Evolutionary conservation across 2,113 vertebrate genomes (phyloP), one percentile per base, ranked within the genome.

Genomic region (Callionymus lyra): DNA sequence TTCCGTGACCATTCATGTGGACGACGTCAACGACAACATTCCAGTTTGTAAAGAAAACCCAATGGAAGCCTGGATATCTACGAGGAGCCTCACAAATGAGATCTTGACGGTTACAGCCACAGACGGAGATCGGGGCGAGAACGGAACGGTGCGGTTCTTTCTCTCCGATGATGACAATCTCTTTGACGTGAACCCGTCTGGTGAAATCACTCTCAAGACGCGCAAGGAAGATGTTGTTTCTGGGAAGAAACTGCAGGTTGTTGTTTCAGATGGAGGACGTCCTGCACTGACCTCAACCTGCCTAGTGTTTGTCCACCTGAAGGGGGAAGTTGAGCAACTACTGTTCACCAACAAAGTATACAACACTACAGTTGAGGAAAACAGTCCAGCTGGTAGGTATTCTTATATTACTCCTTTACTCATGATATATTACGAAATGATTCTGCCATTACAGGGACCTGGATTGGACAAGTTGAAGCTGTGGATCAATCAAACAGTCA

Each of bases 1-100:
- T 4, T 72, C 53, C 0, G 49, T 98, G 6, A 69, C 68, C 10
- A 51, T 97, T 1, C 59, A 76, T 0, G 8, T 98, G 52, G 85
- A 87, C 9, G 94, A 97, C 38, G 56, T 88, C n/a, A 98, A 98
- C 17, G 94, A 98, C 76, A 96, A 97, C 0, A 37, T 68, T 8
- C 94, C 93, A 0, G 1, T 79, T 16, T 94, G 90, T 62, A 56
- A 74, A 1, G 80, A 86, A 61, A 91, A 88, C 44, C 87, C 85
- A 34, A 4, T 89, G 6, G 76, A 70, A 6, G 65, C 65, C 2
- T 84, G 85, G 64, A 61, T 94, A 15, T 64, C 87, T 16, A 21
- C 51, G 33, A 65, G 67, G 44, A 81, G 54, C 0, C 18, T 56
- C 16, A 63, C 69, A 2, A 89, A 89, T 47, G 76, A 82, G 59